These are phyloP conservation scores for Chaetops frenatus DNA, from an alignment of 2,113 vertebrate species.

Conservation along the genomic window DNA sequence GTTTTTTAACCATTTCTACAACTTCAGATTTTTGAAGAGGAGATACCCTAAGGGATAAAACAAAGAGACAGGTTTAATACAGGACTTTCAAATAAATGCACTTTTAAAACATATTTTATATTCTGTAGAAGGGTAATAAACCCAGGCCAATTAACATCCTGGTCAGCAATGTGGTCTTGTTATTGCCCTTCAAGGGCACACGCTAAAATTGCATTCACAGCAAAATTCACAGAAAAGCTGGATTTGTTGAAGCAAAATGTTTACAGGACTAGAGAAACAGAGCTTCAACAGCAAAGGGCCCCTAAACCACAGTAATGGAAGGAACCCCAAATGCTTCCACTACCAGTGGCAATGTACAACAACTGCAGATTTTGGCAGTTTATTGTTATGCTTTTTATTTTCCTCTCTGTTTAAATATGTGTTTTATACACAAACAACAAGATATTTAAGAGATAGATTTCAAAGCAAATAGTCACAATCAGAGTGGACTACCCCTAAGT, in stretches of 20 bases:
- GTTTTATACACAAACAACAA: not conserved
- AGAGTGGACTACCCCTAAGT: not conserved
- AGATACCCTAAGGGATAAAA: slow-evolving; percentile 80
- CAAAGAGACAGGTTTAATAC: not conserved
- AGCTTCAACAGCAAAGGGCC: not conserved
- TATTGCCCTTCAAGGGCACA: not conserved
- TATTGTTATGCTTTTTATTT: not conserved
- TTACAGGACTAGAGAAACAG: not conserved
- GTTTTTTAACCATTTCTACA: slow-evolving; percentile 98
- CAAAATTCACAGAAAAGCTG: not conserved
- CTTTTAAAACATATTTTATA: not conserved
- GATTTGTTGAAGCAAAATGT: not conserved
- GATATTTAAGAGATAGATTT: not conserved
- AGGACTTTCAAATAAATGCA: not conserved
- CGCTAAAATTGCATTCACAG: not conserved
- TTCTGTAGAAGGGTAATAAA: not conserved
- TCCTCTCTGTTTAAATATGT: not conserved
- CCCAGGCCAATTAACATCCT: not conserved
- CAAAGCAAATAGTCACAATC: not conserved
- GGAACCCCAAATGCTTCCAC: not conserved
- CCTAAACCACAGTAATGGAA: not conserved
- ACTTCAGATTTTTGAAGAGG: slow-evolving; percentile 99
- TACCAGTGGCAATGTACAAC: not conserved
- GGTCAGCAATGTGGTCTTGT: fast-evolving
- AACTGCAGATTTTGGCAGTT: not conserved